Evolutionary conservation across 2,113 vertebrate genomes (phyloP).

Genomic region (Chlorodrepanis virens): DNA sequence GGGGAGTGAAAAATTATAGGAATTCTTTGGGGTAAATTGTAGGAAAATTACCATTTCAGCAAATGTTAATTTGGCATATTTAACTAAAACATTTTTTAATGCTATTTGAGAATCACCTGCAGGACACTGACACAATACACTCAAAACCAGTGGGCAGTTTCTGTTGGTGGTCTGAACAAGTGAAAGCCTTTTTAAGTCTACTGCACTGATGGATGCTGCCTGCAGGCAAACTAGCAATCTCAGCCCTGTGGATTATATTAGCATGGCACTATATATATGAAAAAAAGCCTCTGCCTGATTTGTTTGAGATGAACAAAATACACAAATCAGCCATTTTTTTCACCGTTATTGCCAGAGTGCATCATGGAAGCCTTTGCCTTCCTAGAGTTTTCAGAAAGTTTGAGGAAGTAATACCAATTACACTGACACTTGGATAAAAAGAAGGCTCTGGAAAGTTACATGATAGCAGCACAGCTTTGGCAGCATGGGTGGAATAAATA

Average conservation of each 20-base stretch:
- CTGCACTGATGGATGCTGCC: background rate
- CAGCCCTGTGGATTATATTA: background rate
- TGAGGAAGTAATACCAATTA: background rate
- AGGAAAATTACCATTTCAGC: background rate
- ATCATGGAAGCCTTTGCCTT: background rate
- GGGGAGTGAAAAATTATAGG: background rate
- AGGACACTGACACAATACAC: background rate
- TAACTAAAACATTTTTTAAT: background rate
- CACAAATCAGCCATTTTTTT: background rate
- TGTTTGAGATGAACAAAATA: background rate
- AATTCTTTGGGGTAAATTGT: background rate
- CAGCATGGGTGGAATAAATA: background rate
- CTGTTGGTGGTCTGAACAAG: background rate
- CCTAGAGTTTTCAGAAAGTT: background rate
- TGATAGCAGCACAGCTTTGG: background rate
- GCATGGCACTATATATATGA: background rate
- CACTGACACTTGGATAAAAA: background rate
- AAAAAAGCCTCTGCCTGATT: background rate
- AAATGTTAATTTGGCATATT: background rate
- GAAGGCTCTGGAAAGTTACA: background rate
- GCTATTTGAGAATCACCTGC: background rate
- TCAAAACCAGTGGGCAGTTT: background rate
- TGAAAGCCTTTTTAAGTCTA: background rate
- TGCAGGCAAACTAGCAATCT: background rate
- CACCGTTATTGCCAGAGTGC: accelerated